Evolutionary conservation across 2,888 invertebrate species (phyloP).

Genomic region (Latheticus oryzae): DNA sequence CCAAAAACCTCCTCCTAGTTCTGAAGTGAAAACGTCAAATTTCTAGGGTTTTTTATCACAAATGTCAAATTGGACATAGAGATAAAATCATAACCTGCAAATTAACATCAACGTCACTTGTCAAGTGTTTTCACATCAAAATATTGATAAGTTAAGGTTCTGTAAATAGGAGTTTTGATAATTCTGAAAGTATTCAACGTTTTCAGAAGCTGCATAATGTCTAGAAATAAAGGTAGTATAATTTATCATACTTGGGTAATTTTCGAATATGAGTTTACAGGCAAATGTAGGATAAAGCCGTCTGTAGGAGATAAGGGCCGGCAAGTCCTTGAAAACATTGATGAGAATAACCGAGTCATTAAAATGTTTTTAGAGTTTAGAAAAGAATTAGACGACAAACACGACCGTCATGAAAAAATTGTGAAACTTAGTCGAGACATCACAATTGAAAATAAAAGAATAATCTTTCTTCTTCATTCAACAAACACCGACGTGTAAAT

Average conservation of each 20-base stretch:
- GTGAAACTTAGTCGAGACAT: constrained; percentile 86
- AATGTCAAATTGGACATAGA: not conserved
- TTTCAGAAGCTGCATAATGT: too few relatives aligned
- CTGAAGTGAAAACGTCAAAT: constrained; percentile 6
- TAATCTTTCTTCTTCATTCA: constrained; percentile 88
- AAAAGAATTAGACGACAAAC: constrained; percentile 77
- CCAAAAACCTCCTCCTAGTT: constrained; percentile 30
- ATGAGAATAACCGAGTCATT: constrained; percentile 69
- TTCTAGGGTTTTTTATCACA: constrained; percentile 15
- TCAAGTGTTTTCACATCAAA: too few relatives aligned
- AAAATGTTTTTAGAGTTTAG: constrained; percentile 75
- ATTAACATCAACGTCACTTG: too few relatives aligned
- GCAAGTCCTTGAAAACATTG: constrained; percentile 64
- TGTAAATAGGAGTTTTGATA: too few relatives aligned
- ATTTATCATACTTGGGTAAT: constrained; percentile 1
- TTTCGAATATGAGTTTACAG: too few relatives aligned
- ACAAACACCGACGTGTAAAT: constrained; percentile 67
- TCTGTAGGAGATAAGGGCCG: constrained; percentile 65
- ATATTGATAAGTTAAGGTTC: too few relatives aligned
- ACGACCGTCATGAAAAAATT: constrained; percentile 86
- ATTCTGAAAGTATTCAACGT: not conserved
- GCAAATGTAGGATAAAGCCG: constrained; percentile 49
- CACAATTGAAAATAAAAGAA: constrained; percentile 90
- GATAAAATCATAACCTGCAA: too few relatives aligned
- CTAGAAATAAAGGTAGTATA: constrained; percentile 16